Evolutionary conservation across 1,140 invertebrate species (phyloP), one percentile per base, ranked within the genome.

Genomic region (Stegodyphus mimosarum): DNA sequence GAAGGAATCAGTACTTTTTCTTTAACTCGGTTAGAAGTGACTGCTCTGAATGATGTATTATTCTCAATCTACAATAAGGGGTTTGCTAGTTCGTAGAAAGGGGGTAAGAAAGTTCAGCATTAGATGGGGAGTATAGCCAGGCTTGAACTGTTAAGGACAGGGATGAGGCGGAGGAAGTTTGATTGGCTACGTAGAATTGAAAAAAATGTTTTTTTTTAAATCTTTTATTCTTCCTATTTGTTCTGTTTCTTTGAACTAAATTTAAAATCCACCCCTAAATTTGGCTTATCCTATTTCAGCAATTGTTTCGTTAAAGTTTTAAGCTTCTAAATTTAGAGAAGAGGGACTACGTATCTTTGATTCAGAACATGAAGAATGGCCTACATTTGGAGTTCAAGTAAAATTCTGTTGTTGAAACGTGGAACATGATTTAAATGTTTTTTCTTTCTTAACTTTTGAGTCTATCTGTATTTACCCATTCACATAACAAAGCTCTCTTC

Each of bases 271-370:
- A 72, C 78, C 53, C 78, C 69, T 72, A 11, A 72, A 17, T 81
- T 71, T 60, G 13, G 48, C 63, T 81, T 72, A 72, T 72, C 33
- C 33, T 48, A 13, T 81, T 81, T 81, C 5, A 6, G 2, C 51
- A 81, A 72, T 81, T 81, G 78, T 81, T 72, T 72, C 69, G 78
- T 71, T 80, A 71, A 80, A 69, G 50, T 80, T 80, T 71, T 18
- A 70, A 77, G 51, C 72, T 81, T 53, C 53, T 63, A 63, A 81
- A 81, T 81, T 81, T 64, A 72, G 33, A 67, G 10, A 33, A 33
- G 33, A 33, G 33, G 33, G 3, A 33, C 33, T 33, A 33, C 33
- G 33, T 33, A 33, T 33, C 33, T 33, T 33, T 3, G 1, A 33
- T 33, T 33, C 33, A 33, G 33, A 33, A 33, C 1, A 33, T 33